A percentile compares a stretch with the other conserved stretches of the same genome.
These are phyloP conservation scores for Sussaba pulchella DNA, from an alignment of 2,888 invertebrate species.

Conservation along the genomic window DNA sequence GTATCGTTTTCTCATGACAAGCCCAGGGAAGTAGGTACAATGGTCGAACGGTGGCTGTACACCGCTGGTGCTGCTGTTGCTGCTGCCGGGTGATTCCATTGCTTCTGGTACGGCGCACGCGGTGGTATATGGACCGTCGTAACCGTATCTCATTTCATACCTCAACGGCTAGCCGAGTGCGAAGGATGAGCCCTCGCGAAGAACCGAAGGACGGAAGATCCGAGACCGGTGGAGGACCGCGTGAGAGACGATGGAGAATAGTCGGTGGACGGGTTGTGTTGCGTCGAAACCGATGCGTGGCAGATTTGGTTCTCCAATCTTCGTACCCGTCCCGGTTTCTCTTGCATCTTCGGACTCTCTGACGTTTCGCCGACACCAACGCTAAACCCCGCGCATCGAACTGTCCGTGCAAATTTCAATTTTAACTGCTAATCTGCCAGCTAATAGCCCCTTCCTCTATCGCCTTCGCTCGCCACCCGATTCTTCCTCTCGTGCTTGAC, in stretches of 20 bases:
- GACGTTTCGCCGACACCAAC: constrained; percentile 80
- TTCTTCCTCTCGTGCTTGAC: constrained; percentile 31
- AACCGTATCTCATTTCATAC: constrained; percentile 82
- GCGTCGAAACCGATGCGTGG: constrained; percentile 80
- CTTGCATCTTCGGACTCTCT: constrained; percentile 50
- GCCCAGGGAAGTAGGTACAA: constrained; percentile 20
- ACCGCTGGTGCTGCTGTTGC: constrained; percentile 16
- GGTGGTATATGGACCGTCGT: constrained; percentile 75
- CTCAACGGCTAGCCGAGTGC: constrained; percentile 66
- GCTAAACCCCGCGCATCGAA: constrained; percentile 84
- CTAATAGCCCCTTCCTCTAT: constrained; percentile 79
- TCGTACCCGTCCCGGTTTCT: constrained; percentile 52
- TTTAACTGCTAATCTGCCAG: constrained; percentile 84
- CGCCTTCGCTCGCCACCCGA: constrained; percentile 65
- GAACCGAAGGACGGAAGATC: background rate
- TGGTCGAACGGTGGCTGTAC: constrained; percentile 51
- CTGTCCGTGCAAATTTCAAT: constrained; percentile 84
- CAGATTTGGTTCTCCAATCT: constrained; percentile 83
- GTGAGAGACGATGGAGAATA: constrained; percentile 31
- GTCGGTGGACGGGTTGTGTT: constrained; percentile 60
- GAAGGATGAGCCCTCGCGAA: constrained; percentile 36
- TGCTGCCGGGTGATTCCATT: constrained; percentile 2
- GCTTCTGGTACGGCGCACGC: constrained; percentile 51
- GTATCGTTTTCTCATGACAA: constrained; percentile 42
- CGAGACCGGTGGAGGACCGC: constrained; percentile 45